Percentiles rank a stretch among this genome's conserved stretches.
phyloP scores from a whole-genome alignment of 37 sponge, comb jelly and placozoan genomes.

The Chondrilla cf. caribensis region DNA sequence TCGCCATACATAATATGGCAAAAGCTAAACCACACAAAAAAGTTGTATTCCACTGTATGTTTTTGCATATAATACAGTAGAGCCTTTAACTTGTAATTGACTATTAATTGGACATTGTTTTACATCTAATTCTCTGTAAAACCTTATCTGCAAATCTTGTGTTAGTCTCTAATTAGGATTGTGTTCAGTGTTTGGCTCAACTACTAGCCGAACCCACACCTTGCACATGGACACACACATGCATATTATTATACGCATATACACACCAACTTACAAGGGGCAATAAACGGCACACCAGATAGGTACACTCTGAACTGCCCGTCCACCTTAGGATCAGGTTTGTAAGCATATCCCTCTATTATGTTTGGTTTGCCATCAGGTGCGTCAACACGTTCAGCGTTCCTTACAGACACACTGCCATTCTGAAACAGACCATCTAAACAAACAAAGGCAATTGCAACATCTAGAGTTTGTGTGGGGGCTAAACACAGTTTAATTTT shows the following conservation, averaged over 20 bases:
- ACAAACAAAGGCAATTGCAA: background rate
- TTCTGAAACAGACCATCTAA: constrained; percentile 13
- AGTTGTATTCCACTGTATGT: background rate
- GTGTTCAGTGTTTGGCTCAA: too few species aligned
- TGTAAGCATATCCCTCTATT: constrained; percentile 16
- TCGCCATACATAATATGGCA: too few species aligned
- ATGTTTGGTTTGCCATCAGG: background rate
- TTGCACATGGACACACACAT: too few species aligned
- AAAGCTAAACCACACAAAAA: background rate
- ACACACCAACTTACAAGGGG: constrained; percentile 8
- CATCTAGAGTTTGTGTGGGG: background rate
- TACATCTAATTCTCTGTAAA: too few species aligned
- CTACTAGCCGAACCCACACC: too few species aligned
- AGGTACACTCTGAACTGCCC: background rate
- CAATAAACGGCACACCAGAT: background rate
- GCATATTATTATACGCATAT: too few species aligned
- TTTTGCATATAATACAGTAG: too few species aligned
- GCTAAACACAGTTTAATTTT: background rate
- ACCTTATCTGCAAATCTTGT: too few species aligned
- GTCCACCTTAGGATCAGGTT: constrained; percentile 13
- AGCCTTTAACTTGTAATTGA: too few species aligned
- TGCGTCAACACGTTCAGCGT: constrained; percentile 3
- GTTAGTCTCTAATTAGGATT: too few species aligned
- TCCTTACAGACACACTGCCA: constrained; percentile 12
- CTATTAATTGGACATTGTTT: too few species aligned